phyloP scores from a whole-genome alignment of 2,797 vertebrate species.

The Leptodactylus fallax region DNA sequence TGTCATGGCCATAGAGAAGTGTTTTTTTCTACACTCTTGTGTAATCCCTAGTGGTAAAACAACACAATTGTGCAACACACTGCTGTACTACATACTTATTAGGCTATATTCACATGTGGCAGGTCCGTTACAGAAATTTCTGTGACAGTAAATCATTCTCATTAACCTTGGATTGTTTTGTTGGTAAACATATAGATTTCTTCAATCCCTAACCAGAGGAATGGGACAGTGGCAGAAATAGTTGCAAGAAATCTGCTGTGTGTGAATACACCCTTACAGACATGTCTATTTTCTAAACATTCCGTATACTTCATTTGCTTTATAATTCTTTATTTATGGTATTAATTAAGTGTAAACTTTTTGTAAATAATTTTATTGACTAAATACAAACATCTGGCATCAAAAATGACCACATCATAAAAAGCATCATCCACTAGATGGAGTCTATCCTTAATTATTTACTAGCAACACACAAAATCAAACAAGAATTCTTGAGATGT shows the following conservation, averaged over 20 bases:
- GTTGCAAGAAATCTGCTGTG: neutral
- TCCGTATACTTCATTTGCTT: neutral
- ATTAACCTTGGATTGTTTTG: neutral
- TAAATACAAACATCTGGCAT: neutral
- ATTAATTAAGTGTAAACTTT: neutral
- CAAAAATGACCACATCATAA: neutral
- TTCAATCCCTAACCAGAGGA: neutral
- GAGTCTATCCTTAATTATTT: neutral
- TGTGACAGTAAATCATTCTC: no score
- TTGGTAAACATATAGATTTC: neutral
- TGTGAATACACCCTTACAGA: neutral
- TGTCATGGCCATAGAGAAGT: neutral
- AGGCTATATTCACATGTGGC: neutral
- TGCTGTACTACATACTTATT: neutral
- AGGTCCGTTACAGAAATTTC: neutral
- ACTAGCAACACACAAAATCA: neutral
- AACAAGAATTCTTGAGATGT: neutral
- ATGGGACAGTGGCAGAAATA: neutral
- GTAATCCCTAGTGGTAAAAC: neutral
- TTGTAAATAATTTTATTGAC: neutral
- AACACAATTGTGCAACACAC: neutral
- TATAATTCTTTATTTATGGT: neutral
- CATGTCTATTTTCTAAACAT: neutral
- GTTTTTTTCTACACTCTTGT: neutral
- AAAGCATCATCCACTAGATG: slow-evolving; percentile 27